Evolutionary conservation across 2,113 vertebrate species (phyloP), one percentile per base, ranked within the genome.

Genomic region (Cyprinodon tularosa): DNA sequence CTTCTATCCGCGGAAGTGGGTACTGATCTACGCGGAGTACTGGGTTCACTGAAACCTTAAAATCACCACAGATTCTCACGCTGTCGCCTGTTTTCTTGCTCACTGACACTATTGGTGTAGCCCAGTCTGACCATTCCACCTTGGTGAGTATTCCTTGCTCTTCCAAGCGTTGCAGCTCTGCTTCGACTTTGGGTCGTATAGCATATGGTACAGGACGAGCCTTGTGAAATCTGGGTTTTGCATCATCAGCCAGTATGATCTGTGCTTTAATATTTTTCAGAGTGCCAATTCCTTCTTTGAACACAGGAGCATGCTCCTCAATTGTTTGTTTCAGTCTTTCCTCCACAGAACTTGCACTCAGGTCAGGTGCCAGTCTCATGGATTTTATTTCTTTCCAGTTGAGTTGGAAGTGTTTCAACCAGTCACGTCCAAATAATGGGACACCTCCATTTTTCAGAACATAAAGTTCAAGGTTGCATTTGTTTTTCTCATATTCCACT

Each of bases 301-400:
- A 74, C 15, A 74, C 50, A 0, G 22, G 47, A 50, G 62, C n/a
- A 22, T 65, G 12, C 29, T 29, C 42, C 12, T 73, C 1, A 15
- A 73, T 20, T 44, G 40, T 53, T n/a, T 65, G 62, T 65, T 64
- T 64, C 59, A 62, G 70, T 50, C 70, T 63, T 39, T 50, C 44
- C 47, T 62, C 44, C 3, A 73, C 36, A 29, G 37, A 42, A 48
- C 64, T 11, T 64, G 47, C 37, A 10, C 37, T 68, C 66, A 68
- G 66, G 22, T 29, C 45, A 38, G 8, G 36, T 64, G 20, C 47
- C 47, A 36, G 39, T 74, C 48, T 59, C 38, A 42, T 66, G 29
- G 72, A 59, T 3, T 73, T 64, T 38, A 73, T 63, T 72, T 62
- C 36, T 39, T 72, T 72, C 70, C 47, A 63, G 44, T 48, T 63